Evolutionary conservation across 2,888 invertebrate species (phyloP), one percentile per base, ranked within the genome.

Genomic region (Entomobrya proxima): DNA sequence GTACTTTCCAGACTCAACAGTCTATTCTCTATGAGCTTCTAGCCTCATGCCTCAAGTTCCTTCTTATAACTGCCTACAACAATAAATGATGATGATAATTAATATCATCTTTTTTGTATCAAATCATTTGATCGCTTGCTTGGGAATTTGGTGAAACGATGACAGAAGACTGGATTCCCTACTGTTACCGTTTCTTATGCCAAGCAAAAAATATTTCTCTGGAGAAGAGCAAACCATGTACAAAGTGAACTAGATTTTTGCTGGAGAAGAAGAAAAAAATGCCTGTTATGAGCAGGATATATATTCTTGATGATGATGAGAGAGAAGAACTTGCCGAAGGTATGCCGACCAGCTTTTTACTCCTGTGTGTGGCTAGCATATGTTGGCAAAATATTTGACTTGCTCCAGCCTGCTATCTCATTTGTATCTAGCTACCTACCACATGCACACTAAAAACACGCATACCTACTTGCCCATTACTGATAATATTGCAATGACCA

Each of bases 141-240:
- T 44, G 69, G 44, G 69, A 69, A 69, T 69, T 74, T 52, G 74
- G 74, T 74, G 50, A 74, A 52, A 74, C 52, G 74, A 74, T 74
- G 74, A 74, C 50, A 52, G 74, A n/a, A n/a, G n/a, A 69, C 69
- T 69, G 69, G 69, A 69, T 69, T 69, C 69, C 69, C 69, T 47
- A 44, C 44, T 44, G 69, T 27, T 44, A n/a, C n/a, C n/a, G 13
- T 24, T 47, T 24, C 18, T 35, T 61, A 9, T 18, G 18, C 6
- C 9, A 1, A 11, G 58, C 15, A 55, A 13, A 6, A 13, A 47
- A n/a, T n/a, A n/a, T n/a, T n/a, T n/a, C 47, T n/a, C 67, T 69
- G 69, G 69, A 44, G 44, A 44, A 44, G 24, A n/a, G n/a, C n/a
- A n/a, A n/a, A n/a, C n/a, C n/a, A n/a, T n/a, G n/a, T n/a, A n/a